These are phyloP conservation scores for Diorhabda carinulata DNA, from an alignment of 1,140 invertebrate species.

Conservation along the genomic window DNA sequence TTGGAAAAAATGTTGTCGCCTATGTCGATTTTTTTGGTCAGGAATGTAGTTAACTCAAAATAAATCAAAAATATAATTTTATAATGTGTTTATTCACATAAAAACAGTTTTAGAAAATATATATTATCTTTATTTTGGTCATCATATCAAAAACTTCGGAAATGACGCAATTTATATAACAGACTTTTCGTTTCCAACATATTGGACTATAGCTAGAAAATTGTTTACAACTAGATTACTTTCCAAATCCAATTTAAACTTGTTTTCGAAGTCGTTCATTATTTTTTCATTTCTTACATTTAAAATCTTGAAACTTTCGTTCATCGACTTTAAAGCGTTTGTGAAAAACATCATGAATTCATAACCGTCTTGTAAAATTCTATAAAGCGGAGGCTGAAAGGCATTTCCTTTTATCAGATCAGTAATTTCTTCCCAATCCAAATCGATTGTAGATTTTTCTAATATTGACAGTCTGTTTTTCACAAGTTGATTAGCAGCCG, in stretches of 20 bases:
- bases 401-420: conserved; percentile 34
- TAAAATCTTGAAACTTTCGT: conserved; percentile 24
- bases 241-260: conserved; percentile 34
- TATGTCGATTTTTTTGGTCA: too few species aligned
- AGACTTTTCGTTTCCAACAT: conserved; percentile 36
- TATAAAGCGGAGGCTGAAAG: conserved; percentile 34
- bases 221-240: conserved; percentile 18
- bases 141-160: too few species aligned
- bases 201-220: conserved; percentile 40
- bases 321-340: conserved; percentile 29
- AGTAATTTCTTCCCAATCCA: conserved; percentile 37
- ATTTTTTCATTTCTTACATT: conserved; percentile 34
- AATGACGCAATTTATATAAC: conserved; percentile 12
- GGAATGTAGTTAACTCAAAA: too few species aligned
- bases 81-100: too few species aligned
- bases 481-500: conserved; percentile 32
- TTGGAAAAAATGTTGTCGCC: too few species aligned
- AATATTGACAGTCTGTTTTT: conserved; percentile 37
- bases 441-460: conserved; percentile 35
- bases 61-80: too few species aligned
- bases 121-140: too few species aligned
- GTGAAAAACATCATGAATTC: conserved; percentile 37
- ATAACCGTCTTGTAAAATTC: conserved; percentile 33
- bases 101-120: too few species aligned
- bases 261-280: conserved; percentile 28